A percentile compares a stretch with the other conserved stretches of the same genome.
phyloP scores from a whole-genome alignment of 2,888 invertebrate species.

The Mythimna albipuncta region DNA sequence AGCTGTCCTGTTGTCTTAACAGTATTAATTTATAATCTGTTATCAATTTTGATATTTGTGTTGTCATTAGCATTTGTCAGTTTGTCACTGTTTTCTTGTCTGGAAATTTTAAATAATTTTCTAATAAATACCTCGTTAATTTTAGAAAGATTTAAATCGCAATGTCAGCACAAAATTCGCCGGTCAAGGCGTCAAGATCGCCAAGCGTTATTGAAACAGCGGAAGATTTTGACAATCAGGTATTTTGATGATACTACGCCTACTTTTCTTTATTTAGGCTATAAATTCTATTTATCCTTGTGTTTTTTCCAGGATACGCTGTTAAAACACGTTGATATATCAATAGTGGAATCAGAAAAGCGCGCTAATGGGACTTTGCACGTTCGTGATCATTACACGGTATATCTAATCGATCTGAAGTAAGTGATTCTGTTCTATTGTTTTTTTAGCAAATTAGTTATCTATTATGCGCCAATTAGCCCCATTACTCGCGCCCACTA shows the following conservation, averaged over 20 bases:
- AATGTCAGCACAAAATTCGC: conserved; percentile 81
- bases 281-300: conserved; percentile 30
- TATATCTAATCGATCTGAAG: conserved; percentile 95
- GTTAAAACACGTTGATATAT: conserved; percentile 93
- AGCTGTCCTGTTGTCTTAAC: conserved; percentile 44
- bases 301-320: conserved; percentile 91
- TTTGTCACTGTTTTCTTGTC: conserved; percentile 57
- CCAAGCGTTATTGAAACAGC: conserved; percentile 79
- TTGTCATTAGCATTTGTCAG: conserved; percentile 49
- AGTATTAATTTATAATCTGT: conserved; percentile 38
- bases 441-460: conserved; percentile 72
- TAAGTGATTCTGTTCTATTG: conserved; percentile 83
- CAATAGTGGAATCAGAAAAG: conserved; percentile 94
- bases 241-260: conserved; percentile 76
- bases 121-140: conserved; percentile 6
- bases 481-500: conserved; percentile 48
- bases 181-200: conserved; percentile 78
- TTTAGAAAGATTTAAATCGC: conserved; percentile 9
- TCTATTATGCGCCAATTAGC: conserved; percentile 67
- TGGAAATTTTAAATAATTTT: conserved; percentile 50
- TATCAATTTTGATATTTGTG: conserved; percentile 41
- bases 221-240: conserved; percentile 84
- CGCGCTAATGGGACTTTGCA: conserved; percentile 94
- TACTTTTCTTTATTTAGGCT: conserved; percentile 72
- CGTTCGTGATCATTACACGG: conserved; percentile 94